These are phyloP conservation scores for Caenorhabditis panamensis DNA, from an alignment of 2,888 invertebrate species.

Conservation along the genomic window DNA sequence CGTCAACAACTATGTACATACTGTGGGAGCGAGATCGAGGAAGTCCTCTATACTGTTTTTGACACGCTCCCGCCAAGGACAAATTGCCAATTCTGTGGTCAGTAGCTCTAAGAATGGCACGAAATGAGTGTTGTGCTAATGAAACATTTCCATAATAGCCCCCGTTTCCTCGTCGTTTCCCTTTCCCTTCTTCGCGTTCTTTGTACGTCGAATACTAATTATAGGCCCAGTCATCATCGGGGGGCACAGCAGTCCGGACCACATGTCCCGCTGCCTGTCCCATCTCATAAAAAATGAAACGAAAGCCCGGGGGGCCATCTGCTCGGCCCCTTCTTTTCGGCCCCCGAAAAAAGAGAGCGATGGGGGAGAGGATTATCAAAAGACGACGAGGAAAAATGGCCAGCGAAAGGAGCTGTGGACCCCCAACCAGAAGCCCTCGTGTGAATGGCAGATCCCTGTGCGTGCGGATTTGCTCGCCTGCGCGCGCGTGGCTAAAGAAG, in stretches of 20 bases:
- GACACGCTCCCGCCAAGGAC: neutral
- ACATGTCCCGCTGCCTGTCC: slow-evolving; percentile 23
- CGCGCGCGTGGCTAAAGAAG: neutral
- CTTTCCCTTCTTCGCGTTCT: slow-evolving; percentile 1
- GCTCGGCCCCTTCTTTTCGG: slow-evolving; percentile 10
- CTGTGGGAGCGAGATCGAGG: neutral
- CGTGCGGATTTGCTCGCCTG: neutral
- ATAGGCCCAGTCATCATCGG: slow-evolving; percentile 8
- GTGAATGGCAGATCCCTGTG: slow-evolving; percentile 22
- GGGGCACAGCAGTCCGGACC: neutral
- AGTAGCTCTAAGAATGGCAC: no score
- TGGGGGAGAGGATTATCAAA: slow-evolving; percentile 13
- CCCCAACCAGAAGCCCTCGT: neutral
- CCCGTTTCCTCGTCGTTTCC: neutral
- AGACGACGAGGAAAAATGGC: neutral
- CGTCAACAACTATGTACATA: slow-evolving; percentile 43
- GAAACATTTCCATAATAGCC: slow-evolving; percentile 23
- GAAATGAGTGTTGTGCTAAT: slow-evolving; percentile 1
- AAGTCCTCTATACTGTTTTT: slow-evolving; percentile 1
- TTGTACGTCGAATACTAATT: slow-evolving; percentile 38
- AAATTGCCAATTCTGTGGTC: neutral
- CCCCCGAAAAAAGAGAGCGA: slow-evolving; percentile 1
- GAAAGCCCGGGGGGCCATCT: slow-evolving; percentile 17
- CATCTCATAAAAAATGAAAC: slow-evolving; percentile 52
- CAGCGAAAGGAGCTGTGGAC: no score